Evolutionary conservation across 2,797 vertebrate genomes (phyloP).

Genomic region (Myiotriccus ornatus): DNA sequence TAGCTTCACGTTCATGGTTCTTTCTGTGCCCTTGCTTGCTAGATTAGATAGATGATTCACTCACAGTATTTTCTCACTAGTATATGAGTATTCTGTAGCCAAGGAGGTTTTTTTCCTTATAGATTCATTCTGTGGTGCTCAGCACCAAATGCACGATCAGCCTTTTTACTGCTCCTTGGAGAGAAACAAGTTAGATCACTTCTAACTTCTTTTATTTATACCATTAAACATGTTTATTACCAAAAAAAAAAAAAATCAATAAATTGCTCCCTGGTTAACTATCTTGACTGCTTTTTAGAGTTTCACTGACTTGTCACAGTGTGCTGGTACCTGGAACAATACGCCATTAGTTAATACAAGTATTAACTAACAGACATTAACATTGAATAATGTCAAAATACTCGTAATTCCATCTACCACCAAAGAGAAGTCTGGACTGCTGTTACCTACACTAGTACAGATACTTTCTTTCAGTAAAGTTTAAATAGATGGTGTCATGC

Average conservation of each 20-base stretch:
- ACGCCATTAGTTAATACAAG: background rate
- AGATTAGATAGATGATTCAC: background rate
- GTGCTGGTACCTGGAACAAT: background rate
- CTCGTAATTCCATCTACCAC: background rate
- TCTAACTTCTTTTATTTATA: background rate
- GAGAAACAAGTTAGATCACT: background rate
- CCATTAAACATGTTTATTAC: background rate
- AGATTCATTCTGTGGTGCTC: background rate
- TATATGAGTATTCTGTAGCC: background rate
- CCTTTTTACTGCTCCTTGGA: background rate
- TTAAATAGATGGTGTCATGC: background rate
- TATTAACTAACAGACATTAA: background rate
- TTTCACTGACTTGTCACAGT: background rate
- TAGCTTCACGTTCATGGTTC: background rate
- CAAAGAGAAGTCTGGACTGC: background rate
- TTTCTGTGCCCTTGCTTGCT: background rate
- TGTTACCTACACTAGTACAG: background rate
- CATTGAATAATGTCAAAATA: background rate
- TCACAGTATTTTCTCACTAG: background rate
- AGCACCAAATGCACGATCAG: background rate
- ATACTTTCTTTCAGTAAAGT: background rate
- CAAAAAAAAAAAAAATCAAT: background rate
- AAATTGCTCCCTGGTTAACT: background rate
- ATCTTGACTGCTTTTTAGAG: background rate
- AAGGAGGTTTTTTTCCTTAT: background rate